Evolutionary conservation across 1,140 invertebrate genomes (phyloP).

Genomic region (Agraylea sexmaculata): DNA sequence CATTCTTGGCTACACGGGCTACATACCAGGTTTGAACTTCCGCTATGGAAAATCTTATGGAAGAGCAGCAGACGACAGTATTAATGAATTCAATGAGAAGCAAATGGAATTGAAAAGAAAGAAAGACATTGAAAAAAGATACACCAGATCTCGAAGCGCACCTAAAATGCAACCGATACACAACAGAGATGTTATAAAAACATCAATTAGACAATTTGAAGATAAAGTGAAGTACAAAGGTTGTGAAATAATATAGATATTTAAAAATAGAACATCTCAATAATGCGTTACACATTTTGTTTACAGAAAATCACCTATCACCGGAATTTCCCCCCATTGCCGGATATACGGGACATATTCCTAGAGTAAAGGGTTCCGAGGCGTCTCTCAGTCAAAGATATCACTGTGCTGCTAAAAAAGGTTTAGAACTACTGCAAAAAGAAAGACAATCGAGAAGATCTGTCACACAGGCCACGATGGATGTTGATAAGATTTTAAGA

Average conservation of each 20-base stretch:
- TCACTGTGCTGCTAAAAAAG: slow-evolving; percentile 51
- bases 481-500: slow-evolving; percentile 32
- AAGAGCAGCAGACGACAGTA: slow-evolving; percentile 55
- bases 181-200: slow-evolving; percentile 39
- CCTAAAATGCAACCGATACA: slow-evolving; percentile 43
- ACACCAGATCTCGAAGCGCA: slow-evolving; percentile 36
- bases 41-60: slow-evolving; percentile 57
- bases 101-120: slow-evolving; percentile 42
- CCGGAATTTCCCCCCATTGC: slow-evolving; percentile 57
- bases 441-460: slow-evolving; percentile 41
- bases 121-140: slow-evolving; percentile 39
- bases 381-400: slow-evolving; percentile 54
- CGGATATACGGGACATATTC: slow-evolving; percentile 61
- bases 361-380: slow-evolving; percentile 50
- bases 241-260: slow-evolving; percentile 19
- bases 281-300: slow-evolving; percentile 3
- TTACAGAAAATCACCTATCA: slow-evolving; percentile 51
- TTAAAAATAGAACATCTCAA: slow-evolving; percentile 1
- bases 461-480: slow-evolving; percentile 28
- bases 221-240: slow-evolving; percentile 43
- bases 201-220: slow-evolving; percentile 35
- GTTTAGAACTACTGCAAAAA: slow-evolving; percentile 45
- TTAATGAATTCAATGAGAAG: slow-evolving; percentile 46
- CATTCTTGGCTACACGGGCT: slow-evolving; percentile 56
- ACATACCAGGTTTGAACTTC: slow-evolving; percentile 38